These are phyloP conservation scores for Bombus consobrinus DNA, from an alignment of 1,140 invertebrate genomes.

Conservation along the genomic window DNA sequence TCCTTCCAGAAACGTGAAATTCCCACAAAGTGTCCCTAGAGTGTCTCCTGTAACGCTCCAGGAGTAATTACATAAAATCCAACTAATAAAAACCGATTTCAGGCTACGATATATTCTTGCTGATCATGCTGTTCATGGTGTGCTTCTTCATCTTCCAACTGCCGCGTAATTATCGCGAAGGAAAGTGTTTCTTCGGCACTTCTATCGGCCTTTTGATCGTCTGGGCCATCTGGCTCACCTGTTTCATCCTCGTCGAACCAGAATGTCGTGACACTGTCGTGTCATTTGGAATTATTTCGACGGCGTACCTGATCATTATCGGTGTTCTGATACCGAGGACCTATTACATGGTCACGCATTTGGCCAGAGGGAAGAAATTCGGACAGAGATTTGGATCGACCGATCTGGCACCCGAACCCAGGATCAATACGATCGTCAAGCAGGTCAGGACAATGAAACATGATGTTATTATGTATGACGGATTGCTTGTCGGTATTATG, in stretches of 20 bases:
- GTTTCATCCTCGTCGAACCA: slow-evolving; percentile 79
- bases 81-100: slow-evolving; percentile 20
- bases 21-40: neutral
- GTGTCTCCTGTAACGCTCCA: neutral
- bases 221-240: slow-evolving; percentile 84
- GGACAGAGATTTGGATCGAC: slow-evolving; percentile 65
- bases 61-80: neutral
- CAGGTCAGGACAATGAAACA: slow-evolving; percentile 69
- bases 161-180: slow-evolving; percentile 85
- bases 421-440: slow-evolving; percentile 71
- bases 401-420: slow-evolving; percentile 69
- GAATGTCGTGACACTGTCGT: slow-evolving; percentile 82
- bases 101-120: slow-evolving; percentile 84
- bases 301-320: slow-evolving; percentile 82
- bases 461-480: too few species aligned
- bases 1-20: neutral
- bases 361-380: slow-evolving; percentile 73
- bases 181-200: slow-evolving; percentile 84
- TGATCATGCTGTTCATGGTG: slow-evolving; percentile 82
- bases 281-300: slow-evolving; percentile 80
- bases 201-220: slow-evolving; percentile 79
- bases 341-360: slow-evolving; percentile 83
- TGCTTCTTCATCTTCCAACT: slow-evolving; percentile 83
- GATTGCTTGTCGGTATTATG: neutral
- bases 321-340: slow-evolving; percentile 85